These are phyloP conservation scores for Drosophila yakuba DNA, from an alignment of 1,140 invertebrate species.

Conservation along the genomic window DNA sequence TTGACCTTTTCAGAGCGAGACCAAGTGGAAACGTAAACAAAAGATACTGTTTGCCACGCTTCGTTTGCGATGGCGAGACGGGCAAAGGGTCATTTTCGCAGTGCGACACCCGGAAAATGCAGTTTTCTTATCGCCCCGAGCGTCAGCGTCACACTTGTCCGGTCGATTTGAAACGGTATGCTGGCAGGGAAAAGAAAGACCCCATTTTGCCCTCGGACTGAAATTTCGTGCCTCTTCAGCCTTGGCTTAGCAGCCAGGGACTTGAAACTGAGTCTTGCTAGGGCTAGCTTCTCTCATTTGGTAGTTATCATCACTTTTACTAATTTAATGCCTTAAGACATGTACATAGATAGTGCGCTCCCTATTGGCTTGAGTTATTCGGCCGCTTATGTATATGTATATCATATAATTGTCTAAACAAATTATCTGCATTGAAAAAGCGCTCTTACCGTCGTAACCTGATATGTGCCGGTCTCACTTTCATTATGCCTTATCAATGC, in stretches of 20 bases:
- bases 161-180: not conserved
- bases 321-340: no score
- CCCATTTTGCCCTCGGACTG: not conserved
- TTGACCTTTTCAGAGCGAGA: conserved; percentile 66
- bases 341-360: no score
- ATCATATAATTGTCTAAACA: no score
- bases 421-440: not conserved
- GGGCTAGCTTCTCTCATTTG: no score
- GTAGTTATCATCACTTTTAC: no score
- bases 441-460: not conserved
- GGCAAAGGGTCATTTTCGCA: conserved; percentile 6
- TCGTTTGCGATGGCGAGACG: not conserved
- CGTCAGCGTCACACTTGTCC: not conserved
- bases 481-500: conserved; percentile 4
- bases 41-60: conserved; percentile 28
- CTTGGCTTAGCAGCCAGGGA: not conserved
- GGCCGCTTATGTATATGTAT: no score
- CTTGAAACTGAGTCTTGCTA: not conserved
- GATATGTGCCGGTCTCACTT: conserved; percentile 1
- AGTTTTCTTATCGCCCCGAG: conserved; percentile 2
- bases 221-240: not conserved
- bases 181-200: not conserved
- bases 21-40: conserved; percentile 5
- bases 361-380: no score
- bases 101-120: conserved; percentile 4